Base-by-base conservation (phyloP, 2,888 invertebrate genomes). In the Rhimphoctona megacephalus region DNA sequence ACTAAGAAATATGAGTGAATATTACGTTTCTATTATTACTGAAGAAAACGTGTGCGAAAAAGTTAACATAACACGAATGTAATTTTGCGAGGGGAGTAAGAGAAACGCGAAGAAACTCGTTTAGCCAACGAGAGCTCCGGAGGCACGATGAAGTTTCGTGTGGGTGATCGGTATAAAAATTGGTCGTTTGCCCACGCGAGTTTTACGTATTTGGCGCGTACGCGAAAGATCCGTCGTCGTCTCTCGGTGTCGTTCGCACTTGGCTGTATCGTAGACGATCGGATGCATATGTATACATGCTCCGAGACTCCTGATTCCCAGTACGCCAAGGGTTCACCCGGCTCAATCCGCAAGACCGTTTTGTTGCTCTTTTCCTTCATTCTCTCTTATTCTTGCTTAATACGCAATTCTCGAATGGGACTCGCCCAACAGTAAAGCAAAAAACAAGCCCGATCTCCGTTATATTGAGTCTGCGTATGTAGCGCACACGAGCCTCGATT, bases 201-300 rank as follows among this genome's bases (percentile, higher is more conserved):
- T 89, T 88, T 90, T 89, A 90, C 89, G 89, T 91, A 92, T 92
- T 92, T 91, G 91, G 88, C 84, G 82, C 72, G 89, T 88, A 87
- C 81, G 89, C 88, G 76, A 73, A 64, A 22, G 76, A 74, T 80
- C 80, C 70, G 64, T 72, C 52, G 79, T 82, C 74, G 74, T 54
- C n/a, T 54, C n/a, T 30, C 25, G 66, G 9, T 25, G 39, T 74
- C 79, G 85, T 81, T 72, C 76, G 64, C 64, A 49, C 49, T 33
- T 49, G 33, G 46, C 19, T 30, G 7, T 52, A 36, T 46, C 64
- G 19, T 8, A 22, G n/a, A 22, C 17, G 43, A 17, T 43, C 76
- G 64, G 33, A 76, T 25, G 25, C 57, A 74, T 46, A 33, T 46
- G 30, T 67, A 14, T 30, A 19, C 25, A 6, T 9, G 43, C 22